These are phyloP conservation scores for Myzus persicae DNA, from an alignment of 1,140 invertebrate genomes.

Conservation along the genomic window DNA sequence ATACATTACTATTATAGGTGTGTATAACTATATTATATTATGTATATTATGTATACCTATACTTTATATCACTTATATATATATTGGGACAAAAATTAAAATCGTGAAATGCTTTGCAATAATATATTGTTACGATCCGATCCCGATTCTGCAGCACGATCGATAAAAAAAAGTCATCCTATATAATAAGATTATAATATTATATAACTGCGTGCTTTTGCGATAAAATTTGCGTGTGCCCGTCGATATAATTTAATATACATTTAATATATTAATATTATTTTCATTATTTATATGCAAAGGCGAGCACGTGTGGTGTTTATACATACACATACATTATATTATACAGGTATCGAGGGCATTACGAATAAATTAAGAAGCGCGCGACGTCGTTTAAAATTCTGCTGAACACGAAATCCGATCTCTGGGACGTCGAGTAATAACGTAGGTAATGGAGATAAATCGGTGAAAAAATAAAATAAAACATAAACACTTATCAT, in stretches of 20 bases:
- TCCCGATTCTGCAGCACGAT: neutral
- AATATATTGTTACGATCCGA: neutral
- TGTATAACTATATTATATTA: neutral
- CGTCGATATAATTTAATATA: neutral
- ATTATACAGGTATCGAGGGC: neutral
- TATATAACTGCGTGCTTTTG: neutral
- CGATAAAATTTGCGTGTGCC: neutral
- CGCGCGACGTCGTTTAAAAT: constrained; percentile 7
- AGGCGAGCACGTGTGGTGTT: neutral
- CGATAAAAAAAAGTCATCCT: neutral
- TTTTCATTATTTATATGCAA: neutral
- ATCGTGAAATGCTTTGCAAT: neutral
- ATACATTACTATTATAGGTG: too few species aligned
- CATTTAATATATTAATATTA: neutral
- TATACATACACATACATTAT: neutral
- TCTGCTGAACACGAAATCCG: neutral
- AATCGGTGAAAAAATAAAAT: neutral
- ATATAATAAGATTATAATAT: neutral
- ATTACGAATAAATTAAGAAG: constrained; percentile 29
- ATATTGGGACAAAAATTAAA: too few species aligned
- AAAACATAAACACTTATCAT: neutral
- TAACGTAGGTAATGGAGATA: neutral
- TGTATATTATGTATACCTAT: too few species aligned
- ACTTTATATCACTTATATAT: too few species aligned
- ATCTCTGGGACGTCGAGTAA: neutral